A percentile compares a stretch with the other conserved stretches of the same genome.
Conservation (phyloP, 1,140 invertebrate genomes). For the Monomorium pharaonis region DNA sequence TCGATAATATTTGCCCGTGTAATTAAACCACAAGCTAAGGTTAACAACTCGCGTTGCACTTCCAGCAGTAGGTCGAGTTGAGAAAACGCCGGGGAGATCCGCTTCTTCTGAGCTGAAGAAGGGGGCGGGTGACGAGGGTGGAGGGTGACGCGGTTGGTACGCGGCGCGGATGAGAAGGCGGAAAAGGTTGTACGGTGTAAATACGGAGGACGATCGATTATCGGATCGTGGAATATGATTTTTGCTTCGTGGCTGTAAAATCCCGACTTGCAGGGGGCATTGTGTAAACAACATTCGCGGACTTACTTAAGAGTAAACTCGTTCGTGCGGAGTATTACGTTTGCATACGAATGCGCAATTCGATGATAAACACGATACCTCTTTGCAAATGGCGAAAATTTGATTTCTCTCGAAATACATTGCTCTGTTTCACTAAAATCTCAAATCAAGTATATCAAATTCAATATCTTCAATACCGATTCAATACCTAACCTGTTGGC, state of each 20-base stretch:
- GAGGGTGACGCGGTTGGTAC: not conserved
- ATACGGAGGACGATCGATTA: slow-evolving; percentile 10
- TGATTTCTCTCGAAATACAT: not conserved
- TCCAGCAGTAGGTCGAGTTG: slow-evolving; percentile 65
- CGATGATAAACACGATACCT: not conserved
- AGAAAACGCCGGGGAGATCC: slow-evolving; percentile 47
- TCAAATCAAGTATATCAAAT: not conserved
- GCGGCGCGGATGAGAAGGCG: not conserved
- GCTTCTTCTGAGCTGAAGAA: not conserved
- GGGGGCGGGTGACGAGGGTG: not conserved
- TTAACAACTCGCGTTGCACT: slow-evolving; percentile 68
- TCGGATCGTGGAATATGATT: slow-evolving; percentile 3
- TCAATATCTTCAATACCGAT: too few species aligned
- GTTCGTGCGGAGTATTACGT: not conserved
- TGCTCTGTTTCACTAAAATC: not conserved
- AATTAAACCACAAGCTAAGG: slow-evolving; percentile 76
- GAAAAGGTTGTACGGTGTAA: not conserved
- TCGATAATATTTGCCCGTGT: slow-evolving; percentile 80
- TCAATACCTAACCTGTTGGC: too few species aligned
- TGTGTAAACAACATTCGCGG: not conserved
- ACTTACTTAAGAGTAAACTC: not conserved
- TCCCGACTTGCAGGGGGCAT: not conserved
- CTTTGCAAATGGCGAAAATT: not conserved
- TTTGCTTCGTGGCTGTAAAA: not conserved
- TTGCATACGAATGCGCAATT: not conserved